These are phyloP conservation scores for Sminthurides bifidus DNA, from an alignment of 1,140 invertebrate genomes.

Conservation along the genomic window DNA sequence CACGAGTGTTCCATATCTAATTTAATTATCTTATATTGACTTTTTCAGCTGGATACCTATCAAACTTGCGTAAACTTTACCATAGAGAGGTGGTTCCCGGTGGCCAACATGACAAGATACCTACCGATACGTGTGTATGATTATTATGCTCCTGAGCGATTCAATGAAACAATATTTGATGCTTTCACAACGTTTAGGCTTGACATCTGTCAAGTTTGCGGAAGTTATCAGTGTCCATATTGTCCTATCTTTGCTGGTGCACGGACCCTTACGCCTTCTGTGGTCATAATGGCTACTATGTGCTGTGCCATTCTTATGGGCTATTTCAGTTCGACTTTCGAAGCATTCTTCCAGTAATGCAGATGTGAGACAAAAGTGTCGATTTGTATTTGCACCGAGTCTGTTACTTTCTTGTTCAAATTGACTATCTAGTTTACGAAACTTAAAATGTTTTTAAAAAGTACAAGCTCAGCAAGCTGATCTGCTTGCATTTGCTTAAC, in stretches of 20 bases:
- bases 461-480: too few species aligned
- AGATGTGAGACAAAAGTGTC: too few species aligned
- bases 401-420: too few species aligned
- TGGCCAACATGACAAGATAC: constrained; percentile 90
- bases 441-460: too few species aligned
- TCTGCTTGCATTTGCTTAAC: too few species aligned
- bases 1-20: not conserved
- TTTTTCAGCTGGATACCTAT: constrained; percentile 58
- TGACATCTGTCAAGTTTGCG: constrained; percentile 59
- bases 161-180: constrained; percentile 88
- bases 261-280: not conserved
- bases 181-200: constrained; percentile 73
- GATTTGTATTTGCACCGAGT: too few species aligned
- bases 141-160: constrained; percentile 93
- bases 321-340: too few species aligned
- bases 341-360: too few species aligned
- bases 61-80: constrained; percentile 84
- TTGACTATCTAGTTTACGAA: too few species aligned
- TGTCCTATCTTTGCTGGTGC: constrained; percentile 58
- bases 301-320: too few species aligned
- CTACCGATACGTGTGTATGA: constrained; percentile 83
- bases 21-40: constrained; percentile 2
- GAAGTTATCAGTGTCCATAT: constrained; percentile 62
- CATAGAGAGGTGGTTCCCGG: constrained; percentile 85
- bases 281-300: too few species aligned